Conservation (phyloP, 53 echinoderm and acorn worm species). For the Apostichopus leukothele region DNA sequence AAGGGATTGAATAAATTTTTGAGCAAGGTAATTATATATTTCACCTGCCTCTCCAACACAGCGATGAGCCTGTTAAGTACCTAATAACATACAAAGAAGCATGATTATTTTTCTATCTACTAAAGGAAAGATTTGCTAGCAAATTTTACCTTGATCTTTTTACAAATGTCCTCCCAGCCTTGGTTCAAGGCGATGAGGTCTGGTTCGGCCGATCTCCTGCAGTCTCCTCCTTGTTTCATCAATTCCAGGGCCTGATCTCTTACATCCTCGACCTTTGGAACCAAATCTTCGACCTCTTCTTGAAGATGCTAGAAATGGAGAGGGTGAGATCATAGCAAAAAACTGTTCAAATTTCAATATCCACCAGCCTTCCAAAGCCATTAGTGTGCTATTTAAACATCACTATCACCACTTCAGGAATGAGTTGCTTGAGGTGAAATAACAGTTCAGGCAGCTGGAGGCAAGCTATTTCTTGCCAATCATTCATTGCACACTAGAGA, state of each 20-base stretch:
- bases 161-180: constrained; percentile 91
- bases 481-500: too few relatives aligned
- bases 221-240: constrained; percentile 85
- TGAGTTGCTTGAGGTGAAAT: too few relatives aligned
- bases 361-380: not conserved
- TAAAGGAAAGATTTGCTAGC: too few relatives aligned
- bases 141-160: constrained; percentile 77
- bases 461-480: too few relatives aligned
- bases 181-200: constrained; percentile 95
- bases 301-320: constrained; percentile 63
- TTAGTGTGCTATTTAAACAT: not conserved
- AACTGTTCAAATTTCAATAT: not conserved
- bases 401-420: not conserved
- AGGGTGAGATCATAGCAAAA: not conserved
- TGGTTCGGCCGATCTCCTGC: constrained; percentile 80
- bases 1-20: too few relatives aligned
- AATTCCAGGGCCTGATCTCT: constrained; percentile 94
- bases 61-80: too few relatives aligned
- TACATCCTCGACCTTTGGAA: constrained; percentile 79
- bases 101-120: too few relatives aligned
- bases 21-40: too few relatives aligned
- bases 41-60: too few relatives aligned
- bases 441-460: too few relatives aligned
- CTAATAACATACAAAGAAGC: too few relatives aligned
- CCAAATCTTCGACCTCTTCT: constrained; percentile 81